Base-by-base conservation (phyloP, 1,140 invertebrate species). In the Calliphora vicina region DNA sequence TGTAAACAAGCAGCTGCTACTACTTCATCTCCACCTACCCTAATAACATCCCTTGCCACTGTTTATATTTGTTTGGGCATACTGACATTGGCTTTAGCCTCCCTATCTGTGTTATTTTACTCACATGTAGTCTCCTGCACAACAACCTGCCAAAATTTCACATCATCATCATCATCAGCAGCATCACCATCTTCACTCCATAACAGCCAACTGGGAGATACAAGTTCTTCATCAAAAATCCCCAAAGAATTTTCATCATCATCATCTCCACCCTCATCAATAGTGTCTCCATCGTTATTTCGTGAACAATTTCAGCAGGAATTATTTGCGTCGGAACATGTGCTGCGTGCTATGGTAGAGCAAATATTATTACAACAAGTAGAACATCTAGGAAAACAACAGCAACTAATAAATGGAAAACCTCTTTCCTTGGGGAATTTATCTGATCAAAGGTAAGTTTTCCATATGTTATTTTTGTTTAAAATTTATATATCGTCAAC, bases 41-140 rank as follows among this genome's bases (percentile, higher is more conserved):
- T 76, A 42, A 42, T 76, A 50, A 85, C 82, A 17, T 88, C 88
- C 13, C 57, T 89, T 35, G 80, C 80, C 8, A 84, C 88, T 9
- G 85, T 89, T 43, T 89, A 89, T 80, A 85, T 89, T 17, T 89
- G 89, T 82, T 61, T 89, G 76, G 88, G 86, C 1, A 87, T 87
- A 17, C 84, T 89, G 12, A 86, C 87, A 3, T 84, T 89, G 0
- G 85, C 89, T 81, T 35, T 89, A 84, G 88, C 88, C 73, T 87
- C 86, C 20, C 84, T 89, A 2, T 81, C 87, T 8, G 86, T 89
- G 17, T 84, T 89, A 12, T 89, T 89, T 82, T 89, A 89, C 26
- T 87, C 88, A 26, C 85, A 87, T 82, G 80, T 84, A 17, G 61
- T 67, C 50, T 85, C 81, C 10, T 87, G 85, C 13, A 57, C 82